Percentiles rank a stretch among this genome's conserved stretches.
phyloP scores from a whole-genome alignment of 2,888 invertebrate species.

The Tenthredo amoena region DNA sequence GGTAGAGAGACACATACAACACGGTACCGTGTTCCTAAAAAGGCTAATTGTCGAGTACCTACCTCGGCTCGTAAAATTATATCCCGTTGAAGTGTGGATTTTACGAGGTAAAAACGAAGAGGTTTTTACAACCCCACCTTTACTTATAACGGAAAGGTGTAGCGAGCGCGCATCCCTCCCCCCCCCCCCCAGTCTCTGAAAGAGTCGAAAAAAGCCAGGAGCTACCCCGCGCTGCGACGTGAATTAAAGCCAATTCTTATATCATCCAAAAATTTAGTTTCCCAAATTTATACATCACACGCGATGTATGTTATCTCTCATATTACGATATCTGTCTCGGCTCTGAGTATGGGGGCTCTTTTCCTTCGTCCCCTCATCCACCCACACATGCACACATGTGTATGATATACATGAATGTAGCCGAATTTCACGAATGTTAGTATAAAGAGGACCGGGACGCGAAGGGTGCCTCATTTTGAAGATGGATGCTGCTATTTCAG shows the following conservation, averaged over 20 bases:
- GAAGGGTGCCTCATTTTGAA: constrained; percentile 54
- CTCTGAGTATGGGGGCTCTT: neutral
- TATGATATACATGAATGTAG: neutral
- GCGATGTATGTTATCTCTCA: neutral
- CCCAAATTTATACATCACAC: neutral
- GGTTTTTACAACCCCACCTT: constrained; percentile 1
- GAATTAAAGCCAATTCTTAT: neutral
- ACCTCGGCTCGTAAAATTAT: constrained; percentile 24
- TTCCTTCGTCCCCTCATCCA: neutral
- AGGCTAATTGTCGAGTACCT: constrained; percentile 34
- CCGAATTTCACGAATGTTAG: constrained; percentile 31
- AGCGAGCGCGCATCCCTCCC: neutral
- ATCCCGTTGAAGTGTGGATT: constrained; percentile 50
- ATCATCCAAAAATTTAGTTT: neutral
- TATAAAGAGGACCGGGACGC: constrained; percentile 41
- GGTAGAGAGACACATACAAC: constrained; percentile 23
- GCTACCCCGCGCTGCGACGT: neutral
- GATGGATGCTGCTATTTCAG: constrained; percentile 53
- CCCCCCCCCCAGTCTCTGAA: neutral
- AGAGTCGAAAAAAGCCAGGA: neutral
- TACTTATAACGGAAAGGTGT: neutral
- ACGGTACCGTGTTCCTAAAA: constrained; percentile 15
- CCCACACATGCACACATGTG: neutral
- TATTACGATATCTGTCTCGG: neutral
- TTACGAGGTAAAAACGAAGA: constrained; percentile 61